These are phyloP conservation scores for Xenus cinereus DNA, from an alignment of 2,113 vertebrate species.

Conservation along the genomic window DNA sequence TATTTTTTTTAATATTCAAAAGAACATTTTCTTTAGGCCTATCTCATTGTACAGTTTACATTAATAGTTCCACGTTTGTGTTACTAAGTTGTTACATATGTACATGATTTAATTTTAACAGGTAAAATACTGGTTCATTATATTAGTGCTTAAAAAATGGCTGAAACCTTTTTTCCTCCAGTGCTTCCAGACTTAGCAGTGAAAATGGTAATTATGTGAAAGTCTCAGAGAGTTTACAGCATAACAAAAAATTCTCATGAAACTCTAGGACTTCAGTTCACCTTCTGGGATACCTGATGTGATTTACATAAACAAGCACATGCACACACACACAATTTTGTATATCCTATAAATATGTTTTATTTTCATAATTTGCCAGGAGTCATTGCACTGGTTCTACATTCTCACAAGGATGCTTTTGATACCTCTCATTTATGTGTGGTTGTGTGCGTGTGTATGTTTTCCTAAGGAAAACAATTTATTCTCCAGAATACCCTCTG, in stretches of 20 bases:
- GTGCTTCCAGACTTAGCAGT: not conserved
- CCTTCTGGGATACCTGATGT: not conserved
- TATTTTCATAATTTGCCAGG: not conserved
- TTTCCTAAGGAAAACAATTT: not conserved
- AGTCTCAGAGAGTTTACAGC: not conserved
- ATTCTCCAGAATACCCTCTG: slow-evolving; percentile 8
- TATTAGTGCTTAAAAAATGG: not conserved
- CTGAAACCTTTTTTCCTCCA: not conserved
- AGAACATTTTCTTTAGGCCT: not conserved
- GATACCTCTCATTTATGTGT: not conserved
- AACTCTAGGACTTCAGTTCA: not conserved
- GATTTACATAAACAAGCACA: not conserved
- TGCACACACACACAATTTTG: not conserved
- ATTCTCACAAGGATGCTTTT: not conserved
- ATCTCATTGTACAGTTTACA: not conserved
- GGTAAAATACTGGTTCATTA: not conserved
- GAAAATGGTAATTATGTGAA: not conserved
- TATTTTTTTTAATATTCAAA: not conserved
- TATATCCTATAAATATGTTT: not conserved
- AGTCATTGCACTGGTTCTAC: not conserved
- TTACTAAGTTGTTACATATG: not conserved
- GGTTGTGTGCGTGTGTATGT: not conserved
- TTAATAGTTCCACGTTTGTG: not conserved
- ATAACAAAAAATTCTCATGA: not conserved
- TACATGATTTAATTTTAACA: not conserved